These are phyloP conservation scores for Nerophis ophidion DNA, from an alignment of 2,113 vertebrate species.

Conservation along the genomic window DNA sequence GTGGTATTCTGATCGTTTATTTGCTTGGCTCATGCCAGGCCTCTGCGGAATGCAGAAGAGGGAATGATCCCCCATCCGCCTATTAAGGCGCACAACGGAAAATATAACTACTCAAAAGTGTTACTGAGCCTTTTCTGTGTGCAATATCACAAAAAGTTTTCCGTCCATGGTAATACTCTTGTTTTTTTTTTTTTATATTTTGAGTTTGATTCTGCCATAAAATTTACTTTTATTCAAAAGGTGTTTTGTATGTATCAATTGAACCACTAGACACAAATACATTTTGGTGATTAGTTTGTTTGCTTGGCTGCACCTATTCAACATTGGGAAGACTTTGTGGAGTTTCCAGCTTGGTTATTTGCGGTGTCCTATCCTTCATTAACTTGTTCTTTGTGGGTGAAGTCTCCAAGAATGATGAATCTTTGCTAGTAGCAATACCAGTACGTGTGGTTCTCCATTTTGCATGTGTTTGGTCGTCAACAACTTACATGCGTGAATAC, in stretches of 20 bases:
- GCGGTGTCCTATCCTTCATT: slow-evolving; percentile 15
- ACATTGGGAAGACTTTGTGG: background rate
- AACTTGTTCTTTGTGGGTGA: slow-evolving; percentile 1
- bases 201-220: background rate
- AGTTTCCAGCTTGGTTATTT: slow-evolving; percentile 16
- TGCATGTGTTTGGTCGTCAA: slow-evolving; percentile 2
- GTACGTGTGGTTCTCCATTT: background rate
- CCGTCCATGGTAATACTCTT: background rate
- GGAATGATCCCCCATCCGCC: background rate
- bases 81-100: slow-evolving; percentile 28
- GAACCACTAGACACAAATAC: too few relatives aligned
- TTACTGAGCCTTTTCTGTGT: slow-evolving; percentile 1
- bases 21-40: slow-evolving; percentile 56
- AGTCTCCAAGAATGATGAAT: background rate
- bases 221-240: background rate
- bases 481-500: background rate
- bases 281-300: too few relatives aligned
- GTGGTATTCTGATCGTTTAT: slow-evolving; percentile 40
- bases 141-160: background rate
- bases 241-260: too few relatives aligned
- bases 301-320: slow-evolving; percentile 34
- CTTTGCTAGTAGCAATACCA: background rate
- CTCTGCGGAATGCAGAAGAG: slow-evolving; percentile 41
- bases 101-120: slow-evolving; percentile 23
- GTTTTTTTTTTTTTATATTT: background rate